Conservation (phyloP, 2,888 invertebrate genomes). For the Drosophila parthenogenetica region DNA sequence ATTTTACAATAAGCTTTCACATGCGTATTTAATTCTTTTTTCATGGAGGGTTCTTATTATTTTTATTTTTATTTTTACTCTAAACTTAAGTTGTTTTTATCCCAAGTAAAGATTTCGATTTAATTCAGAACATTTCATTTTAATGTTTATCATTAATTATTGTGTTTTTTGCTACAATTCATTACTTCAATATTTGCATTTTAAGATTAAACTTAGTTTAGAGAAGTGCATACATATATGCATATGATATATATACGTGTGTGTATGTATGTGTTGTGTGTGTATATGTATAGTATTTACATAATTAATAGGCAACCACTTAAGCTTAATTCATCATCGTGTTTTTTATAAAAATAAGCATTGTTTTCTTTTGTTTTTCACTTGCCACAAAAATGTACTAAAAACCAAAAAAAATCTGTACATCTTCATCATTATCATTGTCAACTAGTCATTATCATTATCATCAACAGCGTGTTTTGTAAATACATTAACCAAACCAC, state of each 20-base stretch:
- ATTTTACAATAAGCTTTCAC: constrained; percentile 44
- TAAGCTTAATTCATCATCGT: constrained; percentile 54
- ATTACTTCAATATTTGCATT: constrained; percentile 67
- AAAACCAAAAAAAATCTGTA: constrained; percentile 67
- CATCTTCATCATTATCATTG: constrained; percentile 46
- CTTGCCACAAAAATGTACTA: constrained; percentile 63
- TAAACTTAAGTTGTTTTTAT: constrained; percentile 10
- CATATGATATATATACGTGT: constrained; percentile 44
- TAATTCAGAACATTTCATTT: constrained; percentile 61
- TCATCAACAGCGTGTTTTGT: constrained; percentile 59
- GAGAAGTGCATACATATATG: constrained; percentile 60
- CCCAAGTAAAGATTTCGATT: constrained; percentile 46
- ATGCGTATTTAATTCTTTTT: constrained; percentile 12
- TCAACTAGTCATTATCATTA: constrained; percentile 49
- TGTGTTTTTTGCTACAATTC: constrained; percentile 61
- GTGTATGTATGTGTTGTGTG: constrained; percentile 16
- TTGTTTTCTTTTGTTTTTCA: constrained; percentile 46
- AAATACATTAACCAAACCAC: constrained; percentile 51
- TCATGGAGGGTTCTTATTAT: constrained; percentile 65
- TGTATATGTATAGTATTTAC: constrained; percentile 64
- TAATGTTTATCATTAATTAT: constrained; percentile 22
- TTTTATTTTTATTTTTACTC: constrained; percentile 10
- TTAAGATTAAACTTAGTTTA: constrained; percentile 67
- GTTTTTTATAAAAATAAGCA: constrained; percentile 66
- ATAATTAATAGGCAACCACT: constrained; percentile 78